Percentiles rank a stretch among this genome's conserved stretches.
phyloP scores from a whole-genome alignment of 1,140 invertebrate genomes.

The Neodiprion fabricii region DNA sequence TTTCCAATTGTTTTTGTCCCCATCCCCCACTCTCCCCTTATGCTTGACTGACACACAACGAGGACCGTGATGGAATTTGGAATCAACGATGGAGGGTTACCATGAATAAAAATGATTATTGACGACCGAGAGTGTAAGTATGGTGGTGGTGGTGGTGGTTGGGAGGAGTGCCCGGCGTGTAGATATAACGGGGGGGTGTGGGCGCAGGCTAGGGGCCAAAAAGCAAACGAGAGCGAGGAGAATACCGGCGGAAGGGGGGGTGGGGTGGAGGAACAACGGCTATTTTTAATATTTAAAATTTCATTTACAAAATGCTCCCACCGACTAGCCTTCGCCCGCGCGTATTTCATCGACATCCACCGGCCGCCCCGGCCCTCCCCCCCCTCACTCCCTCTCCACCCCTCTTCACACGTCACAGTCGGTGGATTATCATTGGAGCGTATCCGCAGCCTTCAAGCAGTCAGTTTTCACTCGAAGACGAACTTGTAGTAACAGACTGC shows the following conservation, averaged over 20 bases:
- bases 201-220: conserved; percentile 5
- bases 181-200: conserved; percentile 27
- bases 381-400: conserved; percentile 27
- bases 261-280: conserved; percentile 30
- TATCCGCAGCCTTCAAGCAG: too few species aligned
- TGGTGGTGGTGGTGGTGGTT: conserved; percentile 31
- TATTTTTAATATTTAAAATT: conserved; percentile 61
- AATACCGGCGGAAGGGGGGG: neutral
- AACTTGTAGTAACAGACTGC: too few species aligned
- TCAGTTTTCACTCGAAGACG: too few species aligned
- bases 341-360: conserved; percentile 28
- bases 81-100: too few species aligned
- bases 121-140: conserved; percentile 54
- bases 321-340: conserved; percentile 14
- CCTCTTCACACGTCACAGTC: conserved; percentile 28
- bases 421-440: neutral
- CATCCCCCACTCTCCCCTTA: too few species aligned
- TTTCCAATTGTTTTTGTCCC: too few species aligned
- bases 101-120: conserved; percentile 57
- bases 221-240: neutral
- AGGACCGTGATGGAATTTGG: too few species aligned
- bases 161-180: conserved; percentile 14
- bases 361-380: conserved; percentile 34
- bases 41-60: too few species aligned
- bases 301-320: conserved; percentile 58